Base-by-base conservation (phyloP, 2,888 invertebrate species). In the Lasioglossum zephyrum region DNA sequence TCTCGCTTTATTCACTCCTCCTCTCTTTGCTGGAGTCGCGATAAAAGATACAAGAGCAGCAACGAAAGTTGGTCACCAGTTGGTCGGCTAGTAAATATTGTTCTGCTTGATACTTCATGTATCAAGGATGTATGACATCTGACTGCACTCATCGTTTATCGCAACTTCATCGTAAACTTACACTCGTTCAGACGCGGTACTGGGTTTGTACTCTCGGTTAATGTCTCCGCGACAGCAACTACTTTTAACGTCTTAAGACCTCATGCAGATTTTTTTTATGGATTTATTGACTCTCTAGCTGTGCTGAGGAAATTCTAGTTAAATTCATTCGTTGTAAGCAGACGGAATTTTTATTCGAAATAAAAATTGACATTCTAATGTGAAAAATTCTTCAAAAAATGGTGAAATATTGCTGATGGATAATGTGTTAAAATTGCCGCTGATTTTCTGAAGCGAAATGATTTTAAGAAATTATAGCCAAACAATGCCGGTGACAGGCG, bases 141-240 rank as follows among this genome's bases (percentile, higher is more conserved):
- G 22, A 53, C 53, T 3, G 9, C n/a, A 4, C 53, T n/a, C n/a
- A 57, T 57, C 53, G n/a, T n/a, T 57, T 57, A 57, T n/a, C 53
- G 53, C 53, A 57, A 9, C 53, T 57, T n/a, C n/a, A 9, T 9
- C 9, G 1, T n/a, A n/a, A n/a, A n/a, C 53, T 22, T 49, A 9
- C 22, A 22, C 22, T 57, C 53, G 22, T 8, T 22, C 22, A 22
- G 22, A 53, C 53, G 8, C 53, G 22, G 22, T 3, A 84, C 87
- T 84, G 81, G 80, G 77, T 87, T 89, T 86, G 87, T 87, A 87
- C 88, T 89, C 60, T 26, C 13, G 60, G 26, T 60, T 26, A 26
- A 60, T 31, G 31, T 2, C 63, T 31, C 63, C 16, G 63, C 13
- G 22, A 63, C 16, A 2, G 16, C 16, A 16, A 63, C 63, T 16